A percentile compares a stretch with the other conserved stretches of the same genome.
These are phyloP conservation scores for Chouioia cunea DNA, from an alignment of 2,888 invertebrate genomes.

Conservation along the genomic window DNA sequence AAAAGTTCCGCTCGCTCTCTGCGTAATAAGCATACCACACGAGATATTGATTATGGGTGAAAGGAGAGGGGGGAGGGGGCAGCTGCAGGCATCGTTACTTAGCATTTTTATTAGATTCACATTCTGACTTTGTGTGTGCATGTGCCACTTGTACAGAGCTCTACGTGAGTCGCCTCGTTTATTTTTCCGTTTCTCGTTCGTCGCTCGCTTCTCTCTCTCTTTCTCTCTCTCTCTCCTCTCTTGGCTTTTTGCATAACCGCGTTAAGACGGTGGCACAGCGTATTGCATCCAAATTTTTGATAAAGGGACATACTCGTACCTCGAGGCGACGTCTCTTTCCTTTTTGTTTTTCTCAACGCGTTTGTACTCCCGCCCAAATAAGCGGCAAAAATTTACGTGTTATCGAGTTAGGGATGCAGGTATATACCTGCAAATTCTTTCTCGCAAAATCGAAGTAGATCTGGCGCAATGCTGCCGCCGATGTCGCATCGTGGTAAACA, in stretches of 20 bases:
- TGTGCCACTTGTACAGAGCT: conserved; percentile 8
- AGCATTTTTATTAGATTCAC: conserved; percentile 44
- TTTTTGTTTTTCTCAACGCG: conserved; percentile 2
- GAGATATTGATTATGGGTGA: conserved; percentile 40
- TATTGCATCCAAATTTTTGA: conserved; percentile 9
- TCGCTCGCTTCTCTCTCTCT: background rate
- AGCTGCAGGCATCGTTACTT: conserved; percentile 19
- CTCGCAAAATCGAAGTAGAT: background rate
- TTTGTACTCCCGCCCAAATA: conserved; percentile 16
- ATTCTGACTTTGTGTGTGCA: conserved; percentile 23
- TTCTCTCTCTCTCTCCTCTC: too few species aligned
- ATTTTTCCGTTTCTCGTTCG: conserved; percentile 6
- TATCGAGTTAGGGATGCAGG: conserved; percentile 20
- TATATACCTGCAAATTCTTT: background rate
- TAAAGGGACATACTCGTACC: background rate
- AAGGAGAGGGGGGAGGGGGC: background rate
- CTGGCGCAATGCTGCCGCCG: too few species aligned
- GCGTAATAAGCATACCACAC: conserved; percentile 34
- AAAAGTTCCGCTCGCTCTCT: conserved; percentile 17
- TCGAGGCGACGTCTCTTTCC: background rate
- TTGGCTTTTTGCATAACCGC: conserved; percentile 35
- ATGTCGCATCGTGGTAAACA: too few species aligned
- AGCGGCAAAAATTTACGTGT: conserved; percentile 17
- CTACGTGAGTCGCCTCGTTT: conserved; percentile 30
- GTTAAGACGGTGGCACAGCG: conserved; percentile 25